These are phyloP conservation scores for Griposia aprilina DNA, from an alignment of 2,888 invertebrate genomes.

Conservation along the genomic window DNA sequence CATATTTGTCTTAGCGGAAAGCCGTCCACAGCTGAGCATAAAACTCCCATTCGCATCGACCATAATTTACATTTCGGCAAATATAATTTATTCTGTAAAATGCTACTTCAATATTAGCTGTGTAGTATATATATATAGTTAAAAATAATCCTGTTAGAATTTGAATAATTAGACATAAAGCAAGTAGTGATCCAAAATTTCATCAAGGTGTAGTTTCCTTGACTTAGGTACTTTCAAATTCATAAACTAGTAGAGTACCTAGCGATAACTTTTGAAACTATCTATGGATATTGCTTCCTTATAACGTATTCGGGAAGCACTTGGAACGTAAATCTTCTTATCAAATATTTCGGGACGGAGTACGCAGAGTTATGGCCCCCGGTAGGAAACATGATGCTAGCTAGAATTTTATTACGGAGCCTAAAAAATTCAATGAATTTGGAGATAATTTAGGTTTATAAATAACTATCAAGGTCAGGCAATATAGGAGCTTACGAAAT, in stretches of 20 bases:
- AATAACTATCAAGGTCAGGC: background rate
- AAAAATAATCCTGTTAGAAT: no score
- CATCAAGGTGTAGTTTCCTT: background rate
- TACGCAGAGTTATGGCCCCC: constrained; percentile 26
- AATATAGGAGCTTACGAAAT: background rate
- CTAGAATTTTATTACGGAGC: constrained; percentile 32
- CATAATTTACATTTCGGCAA: no score
- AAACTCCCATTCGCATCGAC: background rate
- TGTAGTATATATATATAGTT: no score
- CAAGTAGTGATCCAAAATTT: no score
- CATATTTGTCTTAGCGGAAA: no score
- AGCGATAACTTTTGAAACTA: constrained; percentile 5
- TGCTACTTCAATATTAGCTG: no score
- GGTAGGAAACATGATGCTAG: constrained; percentile 28
- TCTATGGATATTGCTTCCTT: constrained; percentile 20
- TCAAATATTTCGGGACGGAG: constrained; percentile 37
- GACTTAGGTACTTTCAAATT: constrained; percentile 2
- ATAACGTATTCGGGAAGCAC: constrained; percentile 38
- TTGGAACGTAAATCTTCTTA: constrained; percentile 42
- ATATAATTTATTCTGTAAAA: no score
- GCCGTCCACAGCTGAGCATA: background rate
- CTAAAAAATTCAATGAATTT: constrained; percentile 1
- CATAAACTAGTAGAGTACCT: background rate
- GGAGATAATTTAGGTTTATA: background rate
- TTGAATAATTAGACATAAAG: no score